Evolutionary conservation across 2,797 vertebrate genomes (phyloP), one percentile per base, ranked within the genome.

Genomic region (Xyrichtys novacula): DNA sequence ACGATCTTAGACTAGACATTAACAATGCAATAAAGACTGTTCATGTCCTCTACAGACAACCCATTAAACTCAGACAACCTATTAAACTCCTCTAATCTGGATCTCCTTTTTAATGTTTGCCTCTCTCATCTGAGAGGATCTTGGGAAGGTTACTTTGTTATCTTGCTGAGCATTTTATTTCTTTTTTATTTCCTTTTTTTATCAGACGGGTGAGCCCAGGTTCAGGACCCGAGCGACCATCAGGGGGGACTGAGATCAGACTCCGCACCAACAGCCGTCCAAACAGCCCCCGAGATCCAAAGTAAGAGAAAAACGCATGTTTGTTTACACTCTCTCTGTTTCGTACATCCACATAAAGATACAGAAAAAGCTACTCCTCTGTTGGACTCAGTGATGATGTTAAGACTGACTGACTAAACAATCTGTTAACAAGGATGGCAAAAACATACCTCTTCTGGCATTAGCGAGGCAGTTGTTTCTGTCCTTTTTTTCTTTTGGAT

Each of bases 251-350:
- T 3, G 94, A 95, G 61, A 88, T 6, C 77, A 84, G 88, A 75
- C 71, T 93, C 10, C 93, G 92, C 50, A 85, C 84, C 39, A 88
- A 87, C 86, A 94, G 92, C 65, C 92, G 92, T 22, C 93, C 93
- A 65, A 94, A 92, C 86, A 94, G 93, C 86, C 94, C 93, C 7
- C 79, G 93, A 78, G 92, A 94, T 83, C 82, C 91, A 63, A 94
- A 93, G 93, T 94, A 89, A 83, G 84, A 54, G 38, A 58, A 26
- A 29, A 44, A 32, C 9, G 20, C 28, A 22, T 57, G 19, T 50
- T 19, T 34, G 16, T 39, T 1, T 10, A 22, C 32, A 46, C 25
- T 46, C 17, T 38, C n/a, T 20, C 55, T 47, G 9, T 7, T 9
- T 23, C 34, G 15, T n/a, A 40, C 3, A n/a, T 44, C 3, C 12